Evolutionary conservation across 2,888 invertebrate genomes (phyloP).

Genomic region (Drosophila lacicola): DNA sequence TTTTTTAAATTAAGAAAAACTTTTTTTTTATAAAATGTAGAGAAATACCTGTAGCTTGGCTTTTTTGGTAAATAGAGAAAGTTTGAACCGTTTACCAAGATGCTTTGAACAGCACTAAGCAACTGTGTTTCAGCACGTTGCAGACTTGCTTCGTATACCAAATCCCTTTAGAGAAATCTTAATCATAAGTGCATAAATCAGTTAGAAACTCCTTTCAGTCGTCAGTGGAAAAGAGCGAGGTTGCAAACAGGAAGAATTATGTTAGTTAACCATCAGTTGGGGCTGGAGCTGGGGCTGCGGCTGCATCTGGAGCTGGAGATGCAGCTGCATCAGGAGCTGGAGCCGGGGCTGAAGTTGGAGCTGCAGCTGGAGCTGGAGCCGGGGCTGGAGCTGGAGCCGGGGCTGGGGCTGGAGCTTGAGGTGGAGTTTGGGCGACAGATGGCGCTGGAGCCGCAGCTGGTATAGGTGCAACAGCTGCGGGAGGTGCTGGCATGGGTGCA

Average conservation of each 20-base stretch:
- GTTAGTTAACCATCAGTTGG: neutral
- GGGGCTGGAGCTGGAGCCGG: slow-evolving; percentile 9
- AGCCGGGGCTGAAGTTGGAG: too few relatives aligned
- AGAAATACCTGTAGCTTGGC: too few relatives aligned
- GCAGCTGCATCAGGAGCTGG: neutral
- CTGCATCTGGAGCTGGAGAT: neutral
- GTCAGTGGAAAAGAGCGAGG: too few relatives aligned
- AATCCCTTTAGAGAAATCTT: slow-evolving; percentile 33
- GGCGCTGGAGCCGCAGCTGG: slow-evolving; percentile 9
- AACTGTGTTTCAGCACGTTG: too few relatives aligned
- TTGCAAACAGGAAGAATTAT: too few relatives aligned
- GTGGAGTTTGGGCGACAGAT: slow-evolving; percentile 11
- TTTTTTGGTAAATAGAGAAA: too few relatives aligned
- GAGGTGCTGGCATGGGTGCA: slow-evolving; percentile 21
- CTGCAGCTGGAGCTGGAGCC: slow-evolving; percentile 2
- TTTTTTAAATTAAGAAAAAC: too few relatives aligned
- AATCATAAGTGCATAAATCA: neutral
- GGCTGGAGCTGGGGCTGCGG: slow-evolving; percentile 15
- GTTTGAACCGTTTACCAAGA: too few relatives aligned
- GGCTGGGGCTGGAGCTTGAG: slow-evolving; percentile 4
- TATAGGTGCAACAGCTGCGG: slow-evolving; percentile 13
- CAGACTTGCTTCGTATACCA: slow-evolving; percentile 42
- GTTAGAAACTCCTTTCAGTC: neutral
- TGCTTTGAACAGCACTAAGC: too few relatives aligned
- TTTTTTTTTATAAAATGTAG: too few relatives aligned